Conservation (phyloP, 2,888 invertebrate genomes). For the Cheilosia vernalis region DNA sequence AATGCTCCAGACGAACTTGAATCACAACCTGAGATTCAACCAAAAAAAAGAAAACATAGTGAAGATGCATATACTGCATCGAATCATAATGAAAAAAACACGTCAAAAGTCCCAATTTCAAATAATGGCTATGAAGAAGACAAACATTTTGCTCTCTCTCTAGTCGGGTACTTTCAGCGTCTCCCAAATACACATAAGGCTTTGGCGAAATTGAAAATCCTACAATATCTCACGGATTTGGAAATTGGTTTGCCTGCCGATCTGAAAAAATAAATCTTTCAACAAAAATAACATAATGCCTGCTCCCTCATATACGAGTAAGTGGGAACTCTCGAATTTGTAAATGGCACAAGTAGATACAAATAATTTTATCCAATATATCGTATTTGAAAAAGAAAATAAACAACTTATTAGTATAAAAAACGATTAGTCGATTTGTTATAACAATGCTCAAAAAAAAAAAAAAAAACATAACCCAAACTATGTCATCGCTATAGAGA, state of each 20-base stretch:
- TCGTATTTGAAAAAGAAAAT: too few species aligned
- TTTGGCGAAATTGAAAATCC: conserved; percentile 77
- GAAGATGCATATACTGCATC: not conserved
- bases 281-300: not conserved
- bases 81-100: too few species aligned
- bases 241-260: conserved; percentile 59
- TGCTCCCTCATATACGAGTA: too few species aligned
- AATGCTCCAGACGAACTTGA: not conserved
- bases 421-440: too few species aligned
- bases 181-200: conserved; percentile 75
- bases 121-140: conserved; percentile 76
- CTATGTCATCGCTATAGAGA: too few species aligned
- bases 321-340: too few species aligned
- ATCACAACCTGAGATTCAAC: not conserved
- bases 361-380: too few species aligned
- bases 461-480: too few species aligned
- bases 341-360: too few species aligned
- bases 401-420: too few species aligned
- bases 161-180: conserved; percentile 77
- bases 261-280: conserved; percentile 25
- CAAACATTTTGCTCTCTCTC: conserved; percentile 77
- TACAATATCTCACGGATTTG: conserved; percentile 77
- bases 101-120: not conserved
- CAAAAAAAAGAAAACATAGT: not conserved
- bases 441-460: too few species aligned